Evolutionary conservation across 2,797 vertebrate species (phyloP), one percentile per base, ranked within the genome.

Genomic region (Threskiornis aethiopicus): DNA sequence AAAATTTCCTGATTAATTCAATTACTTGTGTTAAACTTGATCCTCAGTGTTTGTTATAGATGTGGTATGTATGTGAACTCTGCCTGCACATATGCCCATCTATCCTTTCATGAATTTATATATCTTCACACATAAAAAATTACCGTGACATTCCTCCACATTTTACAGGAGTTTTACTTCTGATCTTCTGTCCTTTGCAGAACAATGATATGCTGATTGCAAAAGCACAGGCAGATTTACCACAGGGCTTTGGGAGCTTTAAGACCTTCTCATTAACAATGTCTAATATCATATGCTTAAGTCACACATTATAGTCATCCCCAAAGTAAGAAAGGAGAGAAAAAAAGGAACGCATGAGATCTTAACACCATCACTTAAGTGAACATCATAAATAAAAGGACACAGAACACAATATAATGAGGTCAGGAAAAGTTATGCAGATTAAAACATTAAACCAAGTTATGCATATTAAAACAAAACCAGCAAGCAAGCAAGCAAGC

Each of bases 191-290:
- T 39, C 8, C 7, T 70, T 66, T 66, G 5, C 44, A 70, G 61
- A 87, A 47, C 10, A 64, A 9, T 13, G 26, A 42, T 35, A 33
- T 77, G 49, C 16, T n/a, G 22, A 58, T 35, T n/a, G 4, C n/a
- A 78, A 87, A 77, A 49, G 3, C 20, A 62, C 0, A 3, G 18
- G 4, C 9, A 33, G 25, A 19, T 57, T 73, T 85, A 70, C 42
- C 16, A 5, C 2, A 1, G 0, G 1, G 20, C 16, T 92, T 69
- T 73, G 46, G 20, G 20, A 88, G 10, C 0, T 61, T 41, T 69
- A 46, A 41, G 35, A 81, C 9, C 2, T 33, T 51, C 8, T 55
- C 12, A 19, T 55, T 55, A 65, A 51, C 24, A 39, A 33, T 20
- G 16, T 39, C 18, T 49, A 57, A 47, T 28, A 10, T 31, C 13